These are phyloP conservation scores for Coregonus ussuriensis DNA, from an alignment of 2,797 vertebrate genomes.

Conservation along the genomic window DNA sequence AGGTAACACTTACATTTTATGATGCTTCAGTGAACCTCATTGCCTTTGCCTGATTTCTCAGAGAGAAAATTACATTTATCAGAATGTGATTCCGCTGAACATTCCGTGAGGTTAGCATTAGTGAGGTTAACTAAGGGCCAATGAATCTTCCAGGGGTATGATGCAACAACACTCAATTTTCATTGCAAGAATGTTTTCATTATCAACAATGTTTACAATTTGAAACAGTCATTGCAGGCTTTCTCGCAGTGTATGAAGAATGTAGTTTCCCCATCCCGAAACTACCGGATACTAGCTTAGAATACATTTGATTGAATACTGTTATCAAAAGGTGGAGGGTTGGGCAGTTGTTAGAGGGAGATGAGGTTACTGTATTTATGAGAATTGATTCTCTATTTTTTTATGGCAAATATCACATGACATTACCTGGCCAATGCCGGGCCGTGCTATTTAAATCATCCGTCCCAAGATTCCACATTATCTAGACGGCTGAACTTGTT, in stretches of 20 bases:
- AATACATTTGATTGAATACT: background rate
- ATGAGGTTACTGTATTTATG: background rate
- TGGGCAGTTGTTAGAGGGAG: no score
- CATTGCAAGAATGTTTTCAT: background rate
- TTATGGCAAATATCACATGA: constrained; percentile 9
- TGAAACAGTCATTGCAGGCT: background rate
- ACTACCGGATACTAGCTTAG: background rate
- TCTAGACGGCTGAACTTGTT: background rate
- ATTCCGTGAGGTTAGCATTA: background rate
- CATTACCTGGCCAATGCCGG: constrained; percentile 25
- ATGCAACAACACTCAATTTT: background rate
- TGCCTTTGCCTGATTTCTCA: background rate
- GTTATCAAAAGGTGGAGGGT: background rate
- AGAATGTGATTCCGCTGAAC: background rate
- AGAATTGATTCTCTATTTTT: background rate
- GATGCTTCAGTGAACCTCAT: background rate
- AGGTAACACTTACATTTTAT: background rate
- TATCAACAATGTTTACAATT: background rate
- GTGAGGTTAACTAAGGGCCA: background rate
- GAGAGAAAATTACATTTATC: background rate
- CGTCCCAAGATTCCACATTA: background rate
- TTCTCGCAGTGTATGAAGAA: background rate
- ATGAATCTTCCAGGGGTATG: background rate
- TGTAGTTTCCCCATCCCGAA: background rate
- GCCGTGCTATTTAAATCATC: constrained; percentile 37